Conservation (phyloP, 2,113 vertebrate genomes). For the Ginglymostoma cirratum region DNA sequence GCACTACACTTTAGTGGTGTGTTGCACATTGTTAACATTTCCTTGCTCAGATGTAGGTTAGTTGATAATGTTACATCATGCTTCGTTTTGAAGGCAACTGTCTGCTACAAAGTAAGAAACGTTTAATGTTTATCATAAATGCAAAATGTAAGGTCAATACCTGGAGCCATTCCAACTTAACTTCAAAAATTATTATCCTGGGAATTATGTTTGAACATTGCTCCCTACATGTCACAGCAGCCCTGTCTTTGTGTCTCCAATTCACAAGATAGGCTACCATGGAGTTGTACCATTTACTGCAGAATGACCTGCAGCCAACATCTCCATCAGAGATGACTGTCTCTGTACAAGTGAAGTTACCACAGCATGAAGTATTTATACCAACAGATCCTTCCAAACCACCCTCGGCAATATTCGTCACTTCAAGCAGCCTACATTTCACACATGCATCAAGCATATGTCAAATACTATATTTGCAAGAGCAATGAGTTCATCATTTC, state of each 20-base stretch:
- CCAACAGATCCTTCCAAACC: not conserved
- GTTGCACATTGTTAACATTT: not conserved
- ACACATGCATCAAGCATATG: conserved; percentile 22
- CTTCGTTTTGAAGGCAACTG: not conserved
- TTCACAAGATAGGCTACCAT: not conserved
- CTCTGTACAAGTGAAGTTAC: conserved; percentile 3
- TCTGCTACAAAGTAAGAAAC: not conserved
- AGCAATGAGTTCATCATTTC: conserved; percentile 22
- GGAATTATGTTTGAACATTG: not conserved
- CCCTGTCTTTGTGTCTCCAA: not conserved
- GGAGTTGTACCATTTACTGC: not conserved
- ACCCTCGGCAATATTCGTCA: conserved; percentile 12
- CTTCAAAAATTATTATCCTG: not conserved
- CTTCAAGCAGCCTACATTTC: conserved; percentile 25
- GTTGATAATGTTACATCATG: too few relatives aligned
- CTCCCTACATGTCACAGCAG: not conserved
- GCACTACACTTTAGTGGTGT: not conserved
- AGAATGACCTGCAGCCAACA: not conserved
- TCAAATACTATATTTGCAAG: conserved; percentile 25
- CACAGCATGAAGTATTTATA: not conserved
- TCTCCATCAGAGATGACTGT: not conserved
- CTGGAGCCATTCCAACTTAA: not conserved
- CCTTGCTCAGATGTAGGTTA: too few relatives aligned
- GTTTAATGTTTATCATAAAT: not conserved
- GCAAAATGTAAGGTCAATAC: not conserved